These are phyloP conservation scores for Psittacula echo DNA, from an alignment of 2,797 vertebrate species.

Conservation along the genomic window DNA sequence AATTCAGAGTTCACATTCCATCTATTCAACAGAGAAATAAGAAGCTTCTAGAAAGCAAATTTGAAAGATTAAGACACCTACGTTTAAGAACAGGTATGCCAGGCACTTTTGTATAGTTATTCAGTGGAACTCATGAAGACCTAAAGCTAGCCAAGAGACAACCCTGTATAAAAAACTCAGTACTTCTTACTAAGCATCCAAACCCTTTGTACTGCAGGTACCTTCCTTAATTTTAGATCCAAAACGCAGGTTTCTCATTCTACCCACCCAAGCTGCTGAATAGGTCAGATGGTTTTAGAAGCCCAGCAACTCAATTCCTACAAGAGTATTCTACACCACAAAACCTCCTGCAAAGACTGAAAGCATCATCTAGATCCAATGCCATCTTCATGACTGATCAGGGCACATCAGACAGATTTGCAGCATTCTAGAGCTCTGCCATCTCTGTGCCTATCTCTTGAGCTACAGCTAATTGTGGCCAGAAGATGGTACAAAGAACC, in stretches of 20 bases:
- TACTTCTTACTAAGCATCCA: not conserved
- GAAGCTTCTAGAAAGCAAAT: not conserved
- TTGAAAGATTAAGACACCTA: not conserved
- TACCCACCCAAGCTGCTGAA: not conserved
- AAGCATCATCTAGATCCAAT: not conserved
- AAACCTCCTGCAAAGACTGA: not conserved
- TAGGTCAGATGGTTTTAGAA: not conserved
- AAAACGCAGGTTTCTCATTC: not conserved
- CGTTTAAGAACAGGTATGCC: not conserved
- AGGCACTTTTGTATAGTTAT: not conserved
- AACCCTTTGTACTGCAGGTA: not conserved
- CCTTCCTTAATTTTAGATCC: not conserved
- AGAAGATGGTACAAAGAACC: not conserved
- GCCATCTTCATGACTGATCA: not conserved
- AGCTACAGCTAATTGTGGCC: not conserved
- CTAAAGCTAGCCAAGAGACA: not conserved
- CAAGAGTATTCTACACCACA: not conserved
- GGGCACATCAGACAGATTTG: not conserved
- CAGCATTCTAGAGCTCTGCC: not conserved
- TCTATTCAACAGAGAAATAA: not conserved
- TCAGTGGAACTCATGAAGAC: not conserved
- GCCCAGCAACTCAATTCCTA: not conserved
- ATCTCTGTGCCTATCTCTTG: not conserved
- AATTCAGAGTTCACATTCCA: not conserved
- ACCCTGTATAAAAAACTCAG: not conserved